A percentile compares a stretch with the other conserved stretches of the same genome.
Conservation (phyloP, 2,113 vertebrate species). For the Triplophysa siluroides region DNA sequence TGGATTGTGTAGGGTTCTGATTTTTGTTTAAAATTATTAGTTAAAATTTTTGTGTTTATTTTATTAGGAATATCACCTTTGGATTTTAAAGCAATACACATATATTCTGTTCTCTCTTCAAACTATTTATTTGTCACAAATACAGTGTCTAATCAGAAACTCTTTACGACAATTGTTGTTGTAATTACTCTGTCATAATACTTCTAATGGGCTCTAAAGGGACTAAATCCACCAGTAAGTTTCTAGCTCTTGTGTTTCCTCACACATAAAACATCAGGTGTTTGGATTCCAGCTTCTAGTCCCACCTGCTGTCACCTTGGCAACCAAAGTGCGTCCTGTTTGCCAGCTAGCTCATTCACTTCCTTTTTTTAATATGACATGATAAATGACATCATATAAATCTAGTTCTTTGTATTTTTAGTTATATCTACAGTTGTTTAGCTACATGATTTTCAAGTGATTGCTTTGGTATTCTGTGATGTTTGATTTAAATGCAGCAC, state of each 20-base stretch:
- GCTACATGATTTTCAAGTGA: neutral
- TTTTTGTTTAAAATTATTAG: neutral
- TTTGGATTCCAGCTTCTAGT: conserved; percentile 15
- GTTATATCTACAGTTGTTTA: neutral
- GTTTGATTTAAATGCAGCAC: conserved; percentile 18
- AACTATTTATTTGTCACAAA: neutral
- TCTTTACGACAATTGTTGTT: neutral
- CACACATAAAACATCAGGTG: conserved; percentile 52
- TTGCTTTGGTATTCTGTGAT: neutral
- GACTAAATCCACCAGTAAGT: conserved; percentile 17
- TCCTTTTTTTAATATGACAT: neutral
- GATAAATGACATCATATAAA: neutral
- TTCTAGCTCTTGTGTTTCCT: conserved; percentile 7
- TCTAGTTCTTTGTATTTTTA: neutral
- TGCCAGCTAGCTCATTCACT: neutral
- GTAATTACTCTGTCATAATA: conserved; percentile 9
- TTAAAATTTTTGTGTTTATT: neutral
- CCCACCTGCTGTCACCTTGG: conserved; percentile 34
- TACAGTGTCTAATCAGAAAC: neutral
- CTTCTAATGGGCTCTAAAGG: conserved; percentile 37
- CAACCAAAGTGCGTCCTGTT: neutral
- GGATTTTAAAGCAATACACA: neutral
- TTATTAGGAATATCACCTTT: neutral
- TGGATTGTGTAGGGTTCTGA: neutral
- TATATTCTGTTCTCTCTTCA: too few relatives aligned